Conservation (phyloP, 1,140 invertebrate species). For the Ceratina australensis region DNA sequence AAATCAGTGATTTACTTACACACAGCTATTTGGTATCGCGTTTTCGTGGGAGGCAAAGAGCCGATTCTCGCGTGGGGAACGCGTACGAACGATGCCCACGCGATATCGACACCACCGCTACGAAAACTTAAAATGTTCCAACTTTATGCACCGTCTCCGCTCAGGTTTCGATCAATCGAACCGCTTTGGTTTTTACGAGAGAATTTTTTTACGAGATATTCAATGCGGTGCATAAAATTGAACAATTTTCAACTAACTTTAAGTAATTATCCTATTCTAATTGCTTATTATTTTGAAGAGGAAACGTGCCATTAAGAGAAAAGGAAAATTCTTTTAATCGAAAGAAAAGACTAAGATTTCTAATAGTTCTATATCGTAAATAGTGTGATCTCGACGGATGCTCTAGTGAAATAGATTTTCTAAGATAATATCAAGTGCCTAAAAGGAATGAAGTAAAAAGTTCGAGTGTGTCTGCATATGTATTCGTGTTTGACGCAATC, state of each 20-base stretch:
- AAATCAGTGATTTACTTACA: constrained; percentile 72
- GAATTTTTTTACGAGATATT: not conserved
- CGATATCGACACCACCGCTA: constrained; percentile 62
- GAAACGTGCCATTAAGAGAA: constrained; percentile 65
- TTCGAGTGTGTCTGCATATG: constrained; percentile 39
- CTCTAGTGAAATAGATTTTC: constrained; percentile 52
- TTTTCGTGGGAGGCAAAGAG: constrained; percentile 69
- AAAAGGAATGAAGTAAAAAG: constrained; percentile 57
- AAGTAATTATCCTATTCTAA: constrained; percentile 59
- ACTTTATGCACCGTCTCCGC: constrained; percentile 65
- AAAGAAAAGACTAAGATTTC: constrained; percentile 58
- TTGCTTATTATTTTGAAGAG: constrained; percentile 47
- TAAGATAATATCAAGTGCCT: constrained; percentile 58
- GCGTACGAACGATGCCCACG: constrained; percentile 48
- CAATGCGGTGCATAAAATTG: constrained; percentile 13
- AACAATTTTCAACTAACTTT: constrained; percentile 36
- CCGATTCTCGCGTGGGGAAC: constrained; percentile 63
- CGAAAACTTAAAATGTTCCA: constrained; percentile 61
- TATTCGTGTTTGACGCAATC: constrained; percentile 39
- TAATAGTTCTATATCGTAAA: constrained; percentile 49
- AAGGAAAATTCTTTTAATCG: constrained; percentile 13
- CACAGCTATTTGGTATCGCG: constrained; percentile 66
- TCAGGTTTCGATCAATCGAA: not conserved
- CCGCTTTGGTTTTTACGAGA: not conserved
- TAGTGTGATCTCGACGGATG: constrained; percentile 47